phyloP scores from a whole-genome alignment of 1,140 invertebrate species.

The Pectinophora gossypiella region DNA sequence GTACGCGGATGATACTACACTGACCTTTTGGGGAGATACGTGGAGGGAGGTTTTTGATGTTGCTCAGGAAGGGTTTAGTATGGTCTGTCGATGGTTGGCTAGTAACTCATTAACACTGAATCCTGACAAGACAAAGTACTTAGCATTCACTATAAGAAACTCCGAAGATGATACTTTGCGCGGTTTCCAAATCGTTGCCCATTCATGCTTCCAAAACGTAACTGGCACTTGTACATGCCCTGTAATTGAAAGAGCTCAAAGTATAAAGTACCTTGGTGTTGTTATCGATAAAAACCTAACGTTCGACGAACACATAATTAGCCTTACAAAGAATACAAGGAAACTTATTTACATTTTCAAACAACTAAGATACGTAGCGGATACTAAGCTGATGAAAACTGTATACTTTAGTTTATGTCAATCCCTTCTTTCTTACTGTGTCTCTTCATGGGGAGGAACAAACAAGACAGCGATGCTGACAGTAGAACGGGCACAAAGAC shows the following conservation, averaged over 20 bases:
- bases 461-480: background rate
- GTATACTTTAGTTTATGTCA: background rate
- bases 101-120: background rate
- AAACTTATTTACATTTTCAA: background rate
- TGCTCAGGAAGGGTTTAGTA: background rate
- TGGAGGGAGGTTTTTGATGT: background rate
- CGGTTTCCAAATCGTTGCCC: background rate
- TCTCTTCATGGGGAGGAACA: background rate
- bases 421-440: background rate
- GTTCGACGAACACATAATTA: background rate
- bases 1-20: background rate
- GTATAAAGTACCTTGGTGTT: background rate
- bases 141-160: background rate
- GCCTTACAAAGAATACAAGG: background rate
- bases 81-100: background rate
- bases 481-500: slow-evolving; percentile 1
- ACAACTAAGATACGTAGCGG: background rate
- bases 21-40: background rate
- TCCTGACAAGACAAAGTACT: background rate
- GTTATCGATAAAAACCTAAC: background rate
- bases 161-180: background rate
- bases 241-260: background rate
- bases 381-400: background rate
- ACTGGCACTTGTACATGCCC: background rate
- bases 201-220: background rate